Base-by-base conservation (phyloP, 2,888 invertebrate species). In the Parnassius apollo region DNA sequence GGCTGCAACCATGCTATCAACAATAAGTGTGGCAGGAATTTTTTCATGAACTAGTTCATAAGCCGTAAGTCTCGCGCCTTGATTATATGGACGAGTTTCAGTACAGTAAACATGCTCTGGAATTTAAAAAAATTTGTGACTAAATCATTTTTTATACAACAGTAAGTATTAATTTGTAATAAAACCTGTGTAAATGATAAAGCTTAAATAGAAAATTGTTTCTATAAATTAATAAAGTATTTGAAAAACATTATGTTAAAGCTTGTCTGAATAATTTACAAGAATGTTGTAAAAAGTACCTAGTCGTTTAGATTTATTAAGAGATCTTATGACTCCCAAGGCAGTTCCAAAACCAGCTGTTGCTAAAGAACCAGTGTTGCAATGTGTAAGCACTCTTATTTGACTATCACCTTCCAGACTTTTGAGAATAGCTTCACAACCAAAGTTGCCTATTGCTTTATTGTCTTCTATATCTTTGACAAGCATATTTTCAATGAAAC, bases 301-400 rank as follows among this genome's bases (percentile, higher is more conserved):
- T 75, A 97, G 91, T 84, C 93, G 93, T 75, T 94, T 94, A 68
- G 92, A 84, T 67, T 93, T 93, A 77, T 96, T 94, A 61, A 99
- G 92, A 61, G 95, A 94, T 69, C 99, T 94, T 69, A 99, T 96
- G 45, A 99, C 98, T 78, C 99, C 99, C 71, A 99, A 93, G 11
- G 99, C 99, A 13, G 99, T 99, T 22, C 99, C 99, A 88, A 98
- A 93, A 50, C 98, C 98, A 54, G 98, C 98, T 4, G 99, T 99
- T 1, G 99, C 99, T 74, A 99, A 92, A 2, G 98, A 98, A 1
- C 99, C 99, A 1, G 99, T 99, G 85, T 99, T 99, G 85, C 99
- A 99, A 82, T 99, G 99, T 2, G 99, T 99, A 59, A 99, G 89
- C 61, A 99, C 93, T 67, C 94, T 93, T 2, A 97, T 94, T 57